A percentile compares a stretch with the other conserved stretches of the same genome.
Evolutionary conservation across 2,113 vertebrate species (phyloP).

Genomic region (Nematolebias whitei): DNA sequence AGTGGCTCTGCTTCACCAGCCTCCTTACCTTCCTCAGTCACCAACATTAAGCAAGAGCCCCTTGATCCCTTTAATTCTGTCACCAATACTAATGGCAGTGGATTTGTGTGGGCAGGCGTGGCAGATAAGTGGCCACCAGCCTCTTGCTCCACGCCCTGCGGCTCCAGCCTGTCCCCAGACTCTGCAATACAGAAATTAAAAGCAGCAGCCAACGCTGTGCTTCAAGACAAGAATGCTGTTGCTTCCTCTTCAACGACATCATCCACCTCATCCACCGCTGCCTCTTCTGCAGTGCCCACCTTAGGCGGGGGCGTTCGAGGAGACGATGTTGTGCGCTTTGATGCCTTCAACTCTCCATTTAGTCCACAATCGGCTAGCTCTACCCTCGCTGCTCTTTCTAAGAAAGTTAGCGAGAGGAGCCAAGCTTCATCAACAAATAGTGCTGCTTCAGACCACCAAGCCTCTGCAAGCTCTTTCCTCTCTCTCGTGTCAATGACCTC

Average conservation of each 20-base stretch:
- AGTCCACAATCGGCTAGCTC: constrained; percentile 98
- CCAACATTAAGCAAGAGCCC: constrained; percentile 81
- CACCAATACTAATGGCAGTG: constrained; percentile 84
- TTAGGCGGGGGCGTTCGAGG: constrained; percentile 72
- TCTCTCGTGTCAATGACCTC: constrained; percentile 98
- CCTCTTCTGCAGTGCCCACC: constrained; percentile 69
- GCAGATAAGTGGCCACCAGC: constrained; percentile 94
- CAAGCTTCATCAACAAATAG: constrained; percentile 80
- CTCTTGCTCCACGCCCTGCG: constrained; percentile 84
- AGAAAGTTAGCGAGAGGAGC: constrained; percentile 97
- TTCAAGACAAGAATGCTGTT: constrained; percentile 92
- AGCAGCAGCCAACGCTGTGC: constrained; percentile 94
- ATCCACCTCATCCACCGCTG: constrained; percentile 77
- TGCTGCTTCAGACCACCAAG: constrained; percentile 81
- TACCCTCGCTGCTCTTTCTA: constrained; percentile 95
- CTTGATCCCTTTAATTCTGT: constrained; percentile 77
- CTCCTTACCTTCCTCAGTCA: constrained; percentile 73
- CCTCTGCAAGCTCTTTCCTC: constrained; percentile 91
- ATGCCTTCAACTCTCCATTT: constrained; percentile 95
- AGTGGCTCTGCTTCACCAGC: constrained; percentile 75
- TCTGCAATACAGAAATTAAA: constrained; percentile 98
- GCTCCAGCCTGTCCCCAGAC: constrained; percentile 92
- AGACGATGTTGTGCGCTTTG: constrained; percentile 91
- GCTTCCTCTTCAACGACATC: constrained; percentile 73
- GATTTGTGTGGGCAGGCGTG: constrained; percentile 91